A percentile compares a stretch with the other conserved stretches of the same genome.
phyloP scores from a whole-genome alignment of 2,888 invertebrate genomes.

The Theretra japonica region DNA sequence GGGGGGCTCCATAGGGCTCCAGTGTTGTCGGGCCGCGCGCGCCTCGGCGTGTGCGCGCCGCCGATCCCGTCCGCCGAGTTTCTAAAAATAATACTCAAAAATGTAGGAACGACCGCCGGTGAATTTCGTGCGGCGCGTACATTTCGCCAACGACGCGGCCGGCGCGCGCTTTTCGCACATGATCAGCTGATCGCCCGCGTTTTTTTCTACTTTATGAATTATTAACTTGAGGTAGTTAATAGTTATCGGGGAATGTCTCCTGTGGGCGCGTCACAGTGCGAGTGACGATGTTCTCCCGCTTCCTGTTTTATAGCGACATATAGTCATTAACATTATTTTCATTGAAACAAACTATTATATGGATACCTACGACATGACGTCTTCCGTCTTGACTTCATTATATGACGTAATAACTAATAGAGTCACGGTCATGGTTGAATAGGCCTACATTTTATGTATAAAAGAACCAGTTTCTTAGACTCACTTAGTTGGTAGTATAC shows the following conservation, averaged over 20 bases:
- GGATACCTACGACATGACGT: neutral
- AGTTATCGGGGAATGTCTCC: conserved; percentile 10
- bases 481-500: no score
- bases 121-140: conserved; percentile 74
- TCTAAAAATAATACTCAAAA: conserved; percentile 83
- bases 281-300: neutral
- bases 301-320: neutral
- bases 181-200: conserved; percentile 52
- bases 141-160: conserved; percentile 69
- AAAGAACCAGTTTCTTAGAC: no score
- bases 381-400: neutral
- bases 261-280: neutral
- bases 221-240: conserved; percentile 1
- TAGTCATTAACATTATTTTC: neutral
- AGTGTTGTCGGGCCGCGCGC: conserved; percentile 78
- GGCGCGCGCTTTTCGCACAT: conserved; percentile 38
- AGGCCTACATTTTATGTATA: no score
- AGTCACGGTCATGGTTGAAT: neutral
- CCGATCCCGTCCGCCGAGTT: conserved; percentile 74
- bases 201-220: conserved; percentile 34
- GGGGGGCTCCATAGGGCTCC: conserved; percentile 80
- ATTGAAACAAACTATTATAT: neutral
- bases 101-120: conserved; percentile 70
- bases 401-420: neutral
- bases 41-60: conserved; percentile 72